Percentiles rank a stretch among this genome's conserved stretches.
Conservation (phyloP, 2,888 invertebrate species). For the Argyresthia albistria region DNA sequence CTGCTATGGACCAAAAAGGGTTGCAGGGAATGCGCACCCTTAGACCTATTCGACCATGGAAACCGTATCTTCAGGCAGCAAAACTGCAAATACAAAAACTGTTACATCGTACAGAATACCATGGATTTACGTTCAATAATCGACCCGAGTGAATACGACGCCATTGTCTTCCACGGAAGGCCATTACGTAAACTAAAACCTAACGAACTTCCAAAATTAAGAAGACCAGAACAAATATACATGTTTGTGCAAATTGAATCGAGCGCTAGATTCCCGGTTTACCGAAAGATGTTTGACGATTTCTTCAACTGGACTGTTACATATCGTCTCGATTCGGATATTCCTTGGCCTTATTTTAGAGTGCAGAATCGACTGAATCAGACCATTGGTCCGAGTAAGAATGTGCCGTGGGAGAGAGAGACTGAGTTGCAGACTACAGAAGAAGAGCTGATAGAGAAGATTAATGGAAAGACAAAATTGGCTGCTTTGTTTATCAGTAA, state of each 20-base stretch:
- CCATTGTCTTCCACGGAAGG: background rate
- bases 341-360: conserved; percentile 16
- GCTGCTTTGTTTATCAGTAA: conserved; percentile 48
- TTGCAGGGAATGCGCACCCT: background rate
- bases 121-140: background rate
- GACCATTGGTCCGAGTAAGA: conserved; percentile 2
- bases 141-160: background rate
- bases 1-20: background rate
- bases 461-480: conserved; percentile 24
- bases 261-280: conserved; percentile 15
- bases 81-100: background rate
- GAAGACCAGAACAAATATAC: background rate
- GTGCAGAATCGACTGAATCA: conserved; percentile 11
- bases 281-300: conserved; percentile 12
- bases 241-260: conserved; percentile 10
- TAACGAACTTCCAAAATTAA: background rate
- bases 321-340: conserved; percentile 15
- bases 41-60: background rate
- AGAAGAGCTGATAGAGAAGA: conserved; percentile 12
- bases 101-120: background rate
- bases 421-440: conserved; percentile 6
- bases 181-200: background rate
- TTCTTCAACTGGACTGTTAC: conserved; percentile 23
- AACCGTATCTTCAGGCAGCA: background rate
- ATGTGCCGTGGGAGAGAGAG: conserved; percentile 28